phyloP scores from a whole-genome alignment of 2,113 vertebrate species.

The Cisticola juncidis region DNA sequence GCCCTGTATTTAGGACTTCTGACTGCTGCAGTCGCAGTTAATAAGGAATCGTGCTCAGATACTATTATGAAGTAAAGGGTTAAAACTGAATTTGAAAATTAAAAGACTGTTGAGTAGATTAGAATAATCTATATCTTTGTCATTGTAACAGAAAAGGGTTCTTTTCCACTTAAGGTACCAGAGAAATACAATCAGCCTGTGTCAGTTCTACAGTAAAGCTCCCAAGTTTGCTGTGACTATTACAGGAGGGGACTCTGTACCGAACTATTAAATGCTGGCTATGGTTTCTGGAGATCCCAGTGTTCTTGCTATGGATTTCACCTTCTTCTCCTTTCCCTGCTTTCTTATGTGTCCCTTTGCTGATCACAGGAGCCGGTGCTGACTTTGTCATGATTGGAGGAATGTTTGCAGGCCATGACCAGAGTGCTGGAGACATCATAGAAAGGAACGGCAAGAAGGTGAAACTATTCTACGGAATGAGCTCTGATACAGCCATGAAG shows the following conservation, averaged over 20 bases:
- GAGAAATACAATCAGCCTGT: not conserved
- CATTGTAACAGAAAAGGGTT: not conserved
- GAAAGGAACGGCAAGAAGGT: conserved; percentile 93
- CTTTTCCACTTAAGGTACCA: not conserved
- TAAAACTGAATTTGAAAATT: not conserved
- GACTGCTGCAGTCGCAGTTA: not conserved
- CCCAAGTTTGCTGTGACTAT: not conserved
- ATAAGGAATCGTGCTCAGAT: not conserved
- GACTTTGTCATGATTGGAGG: conserved; percentile 99
- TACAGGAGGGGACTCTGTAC: not conserved
- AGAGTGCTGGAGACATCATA: conserved; percentile 90
- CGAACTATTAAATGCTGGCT: not conserved
- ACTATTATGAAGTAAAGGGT: not conserved
- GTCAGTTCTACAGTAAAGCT: not conserved
- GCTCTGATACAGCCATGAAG: conserved; percentile 97
- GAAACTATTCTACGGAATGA: conserved; percentile 98
- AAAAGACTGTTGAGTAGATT: not conserved
- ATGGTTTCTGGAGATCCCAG: not conserved
- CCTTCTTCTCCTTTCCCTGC: not conserved
- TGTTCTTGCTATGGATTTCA: not conserved
- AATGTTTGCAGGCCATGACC: conserved; percentile 97
- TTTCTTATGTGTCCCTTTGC: not conserved
- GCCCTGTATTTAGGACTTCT: not conserved
- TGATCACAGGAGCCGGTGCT: conserved; percentile 86
- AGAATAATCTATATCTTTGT: not conserved